Conservation (phyloP, 2,888 invertebrate species). For the Abrostola tripartita region DNA sequence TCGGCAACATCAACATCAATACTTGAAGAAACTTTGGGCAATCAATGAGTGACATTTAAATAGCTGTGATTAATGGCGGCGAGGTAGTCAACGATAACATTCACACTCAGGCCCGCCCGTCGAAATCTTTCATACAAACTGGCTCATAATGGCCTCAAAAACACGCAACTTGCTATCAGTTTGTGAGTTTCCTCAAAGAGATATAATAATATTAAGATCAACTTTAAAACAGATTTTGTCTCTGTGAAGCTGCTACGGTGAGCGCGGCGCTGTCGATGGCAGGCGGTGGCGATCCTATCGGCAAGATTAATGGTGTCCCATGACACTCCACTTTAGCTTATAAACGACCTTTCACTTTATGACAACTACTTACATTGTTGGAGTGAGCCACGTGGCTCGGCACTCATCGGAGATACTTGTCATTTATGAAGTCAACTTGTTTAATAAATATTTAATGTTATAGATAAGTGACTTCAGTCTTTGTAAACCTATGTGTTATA, state of each 20-base stretch:
- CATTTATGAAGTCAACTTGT: neutral
- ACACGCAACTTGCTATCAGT: conserved; percentile 7
- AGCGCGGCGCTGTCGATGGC: conserved; percentile 25
- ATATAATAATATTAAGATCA: conserved; percentile 10
- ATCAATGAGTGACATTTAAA: conserved; percentile 10
- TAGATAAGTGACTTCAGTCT: no score
- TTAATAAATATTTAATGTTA: no score
- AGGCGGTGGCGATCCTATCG: conserved; percentile 24
- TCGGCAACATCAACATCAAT: conserved; percentile 15
- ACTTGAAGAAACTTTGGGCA: conserved; percentile 13
- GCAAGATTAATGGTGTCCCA: conserved; percentile 43
- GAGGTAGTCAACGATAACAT: conserved; percentile 12
- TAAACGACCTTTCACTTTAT: conserved; percentile 17
- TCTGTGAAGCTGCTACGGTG: conserved; percentile 9
- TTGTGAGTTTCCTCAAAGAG: conserved; percentile 11
- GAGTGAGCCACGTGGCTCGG: neutral
- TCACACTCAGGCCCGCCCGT: conserved; percentile 4
- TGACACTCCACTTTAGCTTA: conserved; percentile 22
- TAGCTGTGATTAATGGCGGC: conserved; percentile 37
- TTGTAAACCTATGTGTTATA: no score
- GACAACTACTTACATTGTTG: conserved; percentile 12
- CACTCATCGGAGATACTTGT: neutral
- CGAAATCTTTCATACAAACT: neutral
- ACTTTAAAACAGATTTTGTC: conserved; percentile 33
- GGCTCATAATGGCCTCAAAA: neutral